Conservation (phyloP, 30 jellyfish, hydroid and myxozoan species). For the Aurelia aurita complex sp. Pacific region DNA sequence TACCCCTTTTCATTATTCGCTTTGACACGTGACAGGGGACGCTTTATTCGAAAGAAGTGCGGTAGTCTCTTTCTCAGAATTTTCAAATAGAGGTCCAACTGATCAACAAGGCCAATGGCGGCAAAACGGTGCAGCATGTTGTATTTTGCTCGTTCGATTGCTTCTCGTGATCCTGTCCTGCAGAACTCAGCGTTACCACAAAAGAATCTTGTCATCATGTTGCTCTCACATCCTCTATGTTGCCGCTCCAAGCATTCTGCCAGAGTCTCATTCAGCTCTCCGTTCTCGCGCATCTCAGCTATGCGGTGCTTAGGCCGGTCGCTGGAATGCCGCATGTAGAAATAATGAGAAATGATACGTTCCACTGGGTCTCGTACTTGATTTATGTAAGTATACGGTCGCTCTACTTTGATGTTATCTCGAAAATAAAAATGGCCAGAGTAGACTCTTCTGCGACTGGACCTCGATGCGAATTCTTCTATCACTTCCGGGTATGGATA, state of each 20-base stretch:
- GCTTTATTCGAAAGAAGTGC: slow-evolving; percentile 50
- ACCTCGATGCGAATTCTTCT: slow-evolving; percentile 46
- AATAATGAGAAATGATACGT: slow-evolving; percentile 77
- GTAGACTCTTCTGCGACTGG: slow-evolving; percentile 38
- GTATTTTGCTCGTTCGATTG: slow-evolving; percentile 69
- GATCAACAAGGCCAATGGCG: slow-evolving; percentile 81
- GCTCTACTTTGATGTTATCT: slow-evolving; percentile 15
- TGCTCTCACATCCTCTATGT: slow-evolving; percentile 94
- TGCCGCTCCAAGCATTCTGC: slow-evolving; percentile 72
- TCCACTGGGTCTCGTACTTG: slow-evolving; percentile 87
- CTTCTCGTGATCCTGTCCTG: slow-evolving; percentile 70
- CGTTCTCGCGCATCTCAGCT: slow-evolving; percentile 66
- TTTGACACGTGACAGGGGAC: slow-evolving; percentile 15
- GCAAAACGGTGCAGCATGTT: slow-evolving; percentile 76
- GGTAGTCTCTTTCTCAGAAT: slow-evolving; percentile 74
- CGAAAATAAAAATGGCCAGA: slow-evolving; percentile 88
- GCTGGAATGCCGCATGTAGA: slow-evolving; percentile 73
- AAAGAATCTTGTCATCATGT: slow-evolving; percentile 86
- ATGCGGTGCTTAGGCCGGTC: slow-evolving; percentile 73
- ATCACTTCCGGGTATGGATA: slow-evolving; percentile 85
- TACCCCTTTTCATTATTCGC: neutral
- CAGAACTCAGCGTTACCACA: slow-evolving; percentile 80
- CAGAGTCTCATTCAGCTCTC: slow-evolving; percentile 80
- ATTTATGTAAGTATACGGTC: slow-evolving; percentile 78
- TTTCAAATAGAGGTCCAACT: slow-evolving; percentile 49